Evolutionary conservation across 2,888 invertebrate species (phyloP), one percentile per base, ranked within the genome.

Genomic region (Noctua fimbriata): DNA sequence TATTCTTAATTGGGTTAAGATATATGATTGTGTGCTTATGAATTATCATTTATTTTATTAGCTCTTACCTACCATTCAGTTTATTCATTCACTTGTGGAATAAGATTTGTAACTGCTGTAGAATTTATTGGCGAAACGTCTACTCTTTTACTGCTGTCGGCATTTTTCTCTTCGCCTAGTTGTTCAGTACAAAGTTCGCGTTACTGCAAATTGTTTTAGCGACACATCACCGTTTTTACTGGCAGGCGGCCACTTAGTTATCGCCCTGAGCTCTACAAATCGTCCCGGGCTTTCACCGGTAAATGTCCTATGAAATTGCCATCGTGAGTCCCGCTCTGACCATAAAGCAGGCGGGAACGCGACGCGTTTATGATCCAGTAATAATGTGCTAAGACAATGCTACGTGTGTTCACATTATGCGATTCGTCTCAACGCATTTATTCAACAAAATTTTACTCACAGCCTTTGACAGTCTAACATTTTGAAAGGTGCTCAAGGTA

Each of bases 291-390:
- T 94, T 94, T 94, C 93, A 89, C 92, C 92, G 89, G 92, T 93
- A 95, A 96, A 95, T 94, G 94, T 95, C 94, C 94, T 93, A 94
- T 91, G 93, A 95, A 96, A 96, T 96, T 95, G 95, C 93, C 92
- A 93, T 96, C 96, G 96, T 96, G 96, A 96, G 95, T 94, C 95
- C 92, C 95, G 95, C 93, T 90, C 91, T 79, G 92, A 89, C 92
- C 92, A 95, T 96, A 96, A 96, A 96, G 89, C 92, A 95, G 92
- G 90, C 90, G 84, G 90, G 92, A 92, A 93, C 89, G 92, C 92
- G 94, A 93, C 93, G 93, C 95, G 93, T 95, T 95, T 95, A 95
- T 95, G 95, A 94, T 93, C 93, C 93, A 92, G 91, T 94, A 93
- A 94, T 95, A 93, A 93, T 92, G 92, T 92, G 92, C 91, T 91